phyloP scores from a whole-genome alignment of 2,113 vertebrate genomes.

The Eudyptes chrysolophus region DNA sequence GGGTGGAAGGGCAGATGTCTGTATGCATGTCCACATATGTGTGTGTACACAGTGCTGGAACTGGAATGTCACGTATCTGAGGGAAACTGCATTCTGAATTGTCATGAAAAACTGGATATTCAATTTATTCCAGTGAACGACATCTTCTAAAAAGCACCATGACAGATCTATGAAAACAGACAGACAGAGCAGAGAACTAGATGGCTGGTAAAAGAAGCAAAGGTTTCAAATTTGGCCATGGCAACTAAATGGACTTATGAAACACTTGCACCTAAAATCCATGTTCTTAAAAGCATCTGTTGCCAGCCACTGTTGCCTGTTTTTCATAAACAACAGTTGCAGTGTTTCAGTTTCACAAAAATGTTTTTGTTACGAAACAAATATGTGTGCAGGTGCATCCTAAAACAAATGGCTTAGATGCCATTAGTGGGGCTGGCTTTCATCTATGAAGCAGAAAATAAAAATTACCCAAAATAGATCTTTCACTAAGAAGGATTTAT shows the following conservation, averaged over 20 bases:
- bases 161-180: background rate
- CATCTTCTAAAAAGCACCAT: background rate
- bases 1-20: background rate
- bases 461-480: background rate
- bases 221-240: background rate
- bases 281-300: background rate
- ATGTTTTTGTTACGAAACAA: background rate
- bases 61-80: background rate
- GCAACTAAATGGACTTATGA: background rate
- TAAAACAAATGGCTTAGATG: background rate
- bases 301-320: background rate
- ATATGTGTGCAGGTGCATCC: slow-evolving; percentile 19
- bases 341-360: slow-evolving; percentile 22
- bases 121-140: background rate
- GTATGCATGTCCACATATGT: background rate
- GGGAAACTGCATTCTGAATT: background rate
- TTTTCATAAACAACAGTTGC: background rate
- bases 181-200: background rate
- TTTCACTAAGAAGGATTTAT: background rate
- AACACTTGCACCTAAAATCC: background rate
- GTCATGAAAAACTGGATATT: background rate
- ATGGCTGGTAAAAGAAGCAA: background rate
- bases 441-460: slow-evolving; percentile 24
- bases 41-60: background rate
- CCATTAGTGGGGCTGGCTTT: background rate